Conservation (phyloP, 2,888 invertebrate genomes). For the Brenthis daphne region DNA sequence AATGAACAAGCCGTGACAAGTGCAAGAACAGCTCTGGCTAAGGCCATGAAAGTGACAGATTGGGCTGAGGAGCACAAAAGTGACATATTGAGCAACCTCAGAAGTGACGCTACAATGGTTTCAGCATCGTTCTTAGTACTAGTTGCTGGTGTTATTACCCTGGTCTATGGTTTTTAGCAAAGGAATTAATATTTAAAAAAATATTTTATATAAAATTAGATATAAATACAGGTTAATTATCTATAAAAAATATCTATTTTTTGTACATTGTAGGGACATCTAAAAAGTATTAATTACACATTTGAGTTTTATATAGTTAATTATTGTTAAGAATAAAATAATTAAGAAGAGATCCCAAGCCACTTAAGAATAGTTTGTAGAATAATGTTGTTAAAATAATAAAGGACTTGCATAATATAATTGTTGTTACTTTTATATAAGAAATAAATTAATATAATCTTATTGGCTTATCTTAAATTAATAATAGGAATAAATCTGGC, state of each 20-base stretch:
- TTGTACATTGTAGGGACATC: no score
- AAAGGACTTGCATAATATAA: background rate
- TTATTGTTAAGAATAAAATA: constrained; percentile 4
- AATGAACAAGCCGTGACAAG: constrained; percentile 47
- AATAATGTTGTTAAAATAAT: background rate
- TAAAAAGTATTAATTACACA: background rate
- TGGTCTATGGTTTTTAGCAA: constrained; percentile 3
- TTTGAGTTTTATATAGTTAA: background rate
- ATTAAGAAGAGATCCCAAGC: constrained; percentile 50
- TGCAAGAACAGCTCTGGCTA: constrained; percentile 46
- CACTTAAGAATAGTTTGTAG: constrained; percentile 43
- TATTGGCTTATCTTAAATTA: no score
- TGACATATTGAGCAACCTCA: constrained; percentile 53
- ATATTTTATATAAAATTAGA: constrained; percentile 10
- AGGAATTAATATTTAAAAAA: background rate
- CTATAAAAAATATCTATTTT: background rate
- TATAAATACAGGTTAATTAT: no score
- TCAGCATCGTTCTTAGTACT: constrained; percentile 48
- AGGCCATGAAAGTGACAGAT: constrained; percentile 44
- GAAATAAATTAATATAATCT: no score
- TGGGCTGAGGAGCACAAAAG: constrained; percentile 62
- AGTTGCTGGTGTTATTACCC: constrained; percentile 17
- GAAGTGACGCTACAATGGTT: constrained; percentile 43
- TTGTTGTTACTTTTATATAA: no score
- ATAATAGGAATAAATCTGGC: no score